A percentile compares a stretch with the other conserved stretches of the same genome.
phyloP scores from a whole-genome alignment of 2,888 invertebrate species.

The Oxyteleia sp. region DNA sequence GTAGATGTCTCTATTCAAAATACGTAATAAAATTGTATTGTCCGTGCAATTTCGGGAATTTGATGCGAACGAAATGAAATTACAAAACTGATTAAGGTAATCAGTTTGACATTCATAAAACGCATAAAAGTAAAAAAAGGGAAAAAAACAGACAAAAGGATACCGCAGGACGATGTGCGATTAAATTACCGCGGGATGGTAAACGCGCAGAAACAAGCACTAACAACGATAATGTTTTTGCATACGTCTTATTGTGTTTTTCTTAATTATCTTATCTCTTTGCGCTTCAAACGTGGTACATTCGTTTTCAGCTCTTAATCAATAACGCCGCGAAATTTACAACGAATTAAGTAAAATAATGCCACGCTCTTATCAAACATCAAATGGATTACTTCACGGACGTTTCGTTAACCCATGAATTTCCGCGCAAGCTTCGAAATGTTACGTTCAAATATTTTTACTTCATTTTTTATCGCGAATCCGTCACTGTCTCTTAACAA shows the following conservation, averaged over 20 bases:
- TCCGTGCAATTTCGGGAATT: slow-evolving; percentile 34
- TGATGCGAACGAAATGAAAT: slow-evolving; percentile 40
- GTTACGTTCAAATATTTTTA: too few species aligned
- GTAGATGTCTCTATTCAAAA: slow-evolving; percentile 23
- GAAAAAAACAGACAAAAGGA: slow-evolving; percentile 29
- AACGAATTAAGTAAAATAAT: too few species aligned
- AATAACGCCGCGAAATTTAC: too few species aligned
- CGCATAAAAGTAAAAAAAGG: slow-evolving; percentile 32
- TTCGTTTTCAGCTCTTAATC: too few species aligned
- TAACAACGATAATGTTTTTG: slow-evolving; percentile 13
- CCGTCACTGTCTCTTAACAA: too few species aligned
- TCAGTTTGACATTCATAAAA: slow-evolving; percentile 51
- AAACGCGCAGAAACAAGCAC: slow-evolving; percentile 21
- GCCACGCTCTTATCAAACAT: too few species aligned
- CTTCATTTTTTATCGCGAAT: too few species aligned
- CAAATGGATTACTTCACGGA: too few species aligned
- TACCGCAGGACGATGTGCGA: slow-evolving; percentile 20
- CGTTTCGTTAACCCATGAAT: too few species aligned
- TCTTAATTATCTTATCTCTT: neutral
- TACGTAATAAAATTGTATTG: slow-evolving; percentile 41
- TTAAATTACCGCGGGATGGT: slow-evolving; percentile 26
- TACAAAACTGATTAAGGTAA: slow-evolving; percentile 51
- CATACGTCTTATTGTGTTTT: slow-evolving; percentile 20
- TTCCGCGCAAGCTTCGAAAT: too few species aligned
- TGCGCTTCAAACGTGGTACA: neutral